Evolutionary conservation across 2,888 invertebrate species (phyloP).

Genomic region (Philereme vetulata): DNA sequence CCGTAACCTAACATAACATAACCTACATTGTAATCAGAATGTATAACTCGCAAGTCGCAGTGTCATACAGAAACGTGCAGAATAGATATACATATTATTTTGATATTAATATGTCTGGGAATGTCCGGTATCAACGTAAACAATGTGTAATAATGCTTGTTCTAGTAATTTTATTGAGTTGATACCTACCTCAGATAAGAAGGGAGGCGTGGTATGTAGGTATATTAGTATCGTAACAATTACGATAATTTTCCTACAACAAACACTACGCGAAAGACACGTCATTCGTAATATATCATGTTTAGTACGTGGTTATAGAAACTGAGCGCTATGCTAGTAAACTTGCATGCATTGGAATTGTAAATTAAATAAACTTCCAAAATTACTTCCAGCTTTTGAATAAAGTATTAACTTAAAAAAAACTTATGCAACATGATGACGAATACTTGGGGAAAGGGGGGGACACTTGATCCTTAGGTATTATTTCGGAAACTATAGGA

Average conservation of each 20-base stretch:
- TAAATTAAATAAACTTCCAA: too few species aligned
- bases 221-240: conserved; percentile 41
- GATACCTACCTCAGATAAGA: conserved; percentile 38
- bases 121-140: conserved; percentile 34
- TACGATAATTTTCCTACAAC: conserved; percentile 36
- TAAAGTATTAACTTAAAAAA: too few species aligned
- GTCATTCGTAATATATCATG: not conserved
- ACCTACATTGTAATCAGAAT: conserved; percentile 25
- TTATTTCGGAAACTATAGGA: too few species aligned
- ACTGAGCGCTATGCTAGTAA: too few species aligned
- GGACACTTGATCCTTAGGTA: too few species aligned
- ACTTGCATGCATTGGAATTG: too few species aligned
- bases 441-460: too few species aligned
- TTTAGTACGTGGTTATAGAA: too few species aligned
- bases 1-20: conserved; percentile 18
- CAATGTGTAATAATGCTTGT: conserved; percentile 34
- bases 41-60: conserved; percentile 12
- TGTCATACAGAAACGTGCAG: conserved; percentile 13
- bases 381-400: too few species aligned
- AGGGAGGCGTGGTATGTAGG: conserved; percentile 39
- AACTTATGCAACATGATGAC: too few species aligned
- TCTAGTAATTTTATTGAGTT: conserved; percentile 26
- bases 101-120: conserved; percentile 25
- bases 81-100: conserved; percentile 3
- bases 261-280: conserved; percentile 22